Evolutionary conservation across 2,888 invertebrate species (phyloP), one percentile per base, ranked within the genome.

Genomic region (Synanthedon formicaeformis): DNA sequence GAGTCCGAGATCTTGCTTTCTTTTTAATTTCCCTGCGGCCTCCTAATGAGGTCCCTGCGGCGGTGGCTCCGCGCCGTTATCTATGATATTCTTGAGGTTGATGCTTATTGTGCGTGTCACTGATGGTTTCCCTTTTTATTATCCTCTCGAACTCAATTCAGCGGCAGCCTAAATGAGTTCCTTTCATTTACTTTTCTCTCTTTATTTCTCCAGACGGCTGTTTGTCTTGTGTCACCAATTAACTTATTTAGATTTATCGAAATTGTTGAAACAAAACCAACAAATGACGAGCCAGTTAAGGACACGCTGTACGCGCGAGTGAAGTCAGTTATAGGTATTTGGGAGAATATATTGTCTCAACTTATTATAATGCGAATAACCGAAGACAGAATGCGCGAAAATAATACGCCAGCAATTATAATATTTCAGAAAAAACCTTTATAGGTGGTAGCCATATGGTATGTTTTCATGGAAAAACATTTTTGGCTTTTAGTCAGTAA

Each of bases 81-180:
- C 86, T 87, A 87, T 87, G 87, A 87, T 87, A 87, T 87, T 87
- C 84, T 86, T 84, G 87, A 85, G 87, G 86, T 86, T 87, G 87
- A 87, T 87, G 86, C 87, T 87, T 84, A 87, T 87, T 87, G 87
- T 87, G 87, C 87, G 87, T 87, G 87, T 86, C 87, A 87, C 86
- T 87, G 86, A 86, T 86, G 85, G 82, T 79, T 84, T 85, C 85
- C 83, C 76, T 86, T 85, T 83, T 86, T 86, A 85, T 86, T 86
- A 81, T 85, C 83, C 86, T 83, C 87, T 85, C 84, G 84, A 87
- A 87, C 78, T 86, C 86, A 82, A 86, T 87, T 86, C 82, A 80
- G 84, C 73, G 81, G 78, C 77, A 78, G 78, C 75, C 80, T 77
- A 84, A 87, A 87, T 84, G 82, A 86, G 81, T 77, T 81, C 81